phyloP scores from a whole-genome alignment of 2,888 invertebrate genomes.

The Drosophila anceps region DNA sequence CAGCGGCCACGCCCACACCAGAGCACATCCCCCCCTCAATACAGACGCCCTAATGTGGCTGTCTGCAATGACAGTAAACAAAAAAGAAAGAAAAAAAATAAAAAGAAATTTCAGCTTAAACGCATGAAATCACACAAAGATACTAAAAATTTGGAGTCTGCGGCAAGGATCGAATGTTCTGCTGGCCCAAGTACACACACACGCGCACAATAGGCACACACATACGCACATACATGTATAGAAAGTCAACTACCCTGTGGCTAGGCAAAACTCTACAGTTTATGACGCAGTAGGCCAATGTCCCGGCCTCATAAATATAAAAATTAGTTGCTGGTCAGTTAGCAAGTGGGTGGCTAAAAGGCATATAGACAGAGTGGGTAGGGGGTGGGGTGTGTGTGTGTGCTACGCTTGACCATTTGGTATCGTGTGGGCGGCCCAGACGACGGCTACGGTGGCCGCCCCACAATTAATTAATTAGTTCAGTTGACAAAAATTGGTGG shows the following conservation, averaged over 20 bases:
- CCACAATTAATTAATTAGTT: slow-evolving; percentile 84
- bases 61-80: slow-evolving; percentile 55
- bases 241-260: slow-evolving; percentile 50
- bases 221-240: slow-evolving; percentile 38
- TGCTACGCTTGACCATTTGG: slow-evolving; percentile 29
- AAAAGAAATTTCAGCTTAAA: slow-evolving; percentile 71
- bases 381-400: background rate
- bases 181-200: background rate
- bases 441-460: slow-evolving; percentile 62
- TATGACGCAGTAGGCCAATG: slow-evolving; percentile 79
- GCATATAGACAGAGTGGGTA: background rate
- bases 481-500: slow-evolving; percentile 83
- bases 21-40: background rate
- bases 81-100: slow-evolving; percentile 63
- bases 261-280: slow-evolving; percentile 70
- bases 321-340: slow-evolving; percentile 84
- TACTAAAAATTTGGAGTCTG: slow-evolving; percentile 74
- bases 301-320: slow-evolving; percentile 81
- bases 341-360: slow-evolving; percentile 66
- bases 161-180: slow-evolving; percentile 53
- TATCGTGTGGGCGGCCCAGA: slow-evolving; percentile 28
- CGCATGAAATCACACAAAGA: slow-evolving; percentile 81
- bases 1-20: slow-evolving; percentile 25
- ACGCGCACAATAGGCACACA: background rate
- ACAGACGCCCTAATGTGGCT: slow-evolving; percentile 34